Conservation (phyloP, 2,888 invertebrate genomes). For the Drosophila paracracens region DNA sequence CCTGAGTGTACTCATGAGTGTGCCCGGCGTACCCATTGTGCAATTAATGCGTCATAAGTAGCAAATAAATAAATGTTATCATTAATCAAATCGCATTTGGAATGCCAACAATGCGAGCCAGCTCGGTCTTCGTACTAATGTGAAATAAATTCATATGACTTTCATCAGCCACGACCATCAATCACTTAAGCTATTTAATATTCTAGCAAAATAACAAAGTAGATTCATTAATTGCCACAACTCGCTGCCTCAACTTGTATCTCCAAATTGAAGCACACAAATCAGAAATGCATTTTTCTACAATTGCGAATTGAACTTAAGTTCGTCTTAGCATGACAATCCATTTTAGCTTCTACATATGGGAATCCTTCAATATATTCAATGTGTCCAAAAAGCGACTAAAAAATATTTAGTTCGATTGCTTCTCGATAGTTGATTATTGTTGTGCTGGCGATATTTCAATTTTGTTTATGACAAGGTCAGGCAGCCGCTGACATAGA, state of each 20-base stretch:
- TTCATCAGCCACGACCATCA: constrained; percentile 51
- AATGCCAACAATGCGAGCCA: constrained; percentile 16
- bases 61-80: constrained; percentile 40
- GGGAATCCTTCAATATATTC: not conserved
- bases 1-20: not conserved
- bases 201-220: not conserved
- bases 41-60: constrained; percentile 47
- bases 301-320: not conserved
- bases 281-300: not conserved
- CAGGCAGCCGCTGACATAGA: constrained; percentile 3
- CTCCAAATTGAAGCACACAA: not conserved
- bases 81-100: constrained; percentile 47
- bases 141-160: not conserved
- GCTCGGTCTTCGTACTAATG: not conserved
- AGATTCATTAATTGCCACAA: not conserved
- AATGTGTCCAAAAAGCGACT: too few relatives aligned
- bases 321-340: not conserved
- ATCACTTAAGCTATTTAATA: constrained; percentile 41
- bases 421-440: constrained; percentile 25
- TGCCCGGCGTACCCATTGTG: constrained; percentile 25
- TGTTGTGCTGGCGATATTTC: constrained; percentile 20
- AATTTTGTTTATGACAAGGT: constrained; percentile 39
- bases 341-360: too few relatives aligned
- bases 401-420: constrained; percentile 7
- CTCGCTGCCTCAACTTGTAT: not conserved